Evolutionary conservation across 1,140 invertebrate genomes (phyloP), one percentile per base, ranked within the genome.

Genomic region (Lutraria rhynchaena): DNA sequence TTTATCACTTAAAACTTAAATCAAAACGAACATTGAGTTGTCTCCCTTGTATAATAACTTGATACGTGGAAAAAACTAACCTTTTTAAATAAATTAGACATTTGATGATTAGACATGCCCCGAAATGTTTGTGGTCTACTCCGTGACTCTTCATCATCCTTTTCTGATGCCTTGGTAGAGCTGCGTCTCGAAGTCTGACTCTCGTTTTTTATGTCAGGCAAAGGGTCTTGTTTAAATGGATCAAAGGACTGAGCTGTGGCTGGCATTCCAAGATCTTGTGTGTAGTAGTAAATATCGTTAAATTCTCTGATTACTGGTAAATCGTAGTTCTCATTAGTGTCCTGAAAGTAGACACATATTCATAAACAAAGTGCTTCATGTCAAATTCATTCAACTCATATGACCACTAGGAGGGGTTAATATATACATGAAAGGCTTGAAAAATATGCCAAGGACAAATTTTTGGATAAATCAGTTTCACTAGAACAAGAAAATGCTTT

Each of bases 251-350:
- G 49, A 13, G 24, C 73, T 22, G 44, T 41, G 57, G 29, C 65
- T 49, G 63, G 74, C 58, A 53, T 31, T 15, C 46, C 82, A 11
- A 63, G 19, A 22, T 89, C 88, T 46, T 86, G 69, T 15, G 87
- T 85, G 73, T 77, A 89, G 77, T 86, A 87, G 82, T 87, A 89
- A 0, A 87, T 75, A 57, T 90, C 89, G n/a, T 37, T 80, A 71
- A 91, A 89, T 55, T 90, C 88, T 51, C 84, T 58, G 13, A 90
- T 83, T 13, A 90, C 75, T 5, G 86, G 85, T 61, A 91, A 63
- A 55, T 91, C 89, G 75, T 89, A 86, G 53, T 78, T 87, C 60
- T 91, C 89, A 73, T 86, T 87, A 2, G 87, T 82, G 67, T 91
- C 90, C 90, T 91, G 78, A 19, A 80, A 29, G 11, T 9, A 61